Base-by-base conservation (phyloP, 2,888 invertebrate species). In the Athrips mouffetella region DNA sequence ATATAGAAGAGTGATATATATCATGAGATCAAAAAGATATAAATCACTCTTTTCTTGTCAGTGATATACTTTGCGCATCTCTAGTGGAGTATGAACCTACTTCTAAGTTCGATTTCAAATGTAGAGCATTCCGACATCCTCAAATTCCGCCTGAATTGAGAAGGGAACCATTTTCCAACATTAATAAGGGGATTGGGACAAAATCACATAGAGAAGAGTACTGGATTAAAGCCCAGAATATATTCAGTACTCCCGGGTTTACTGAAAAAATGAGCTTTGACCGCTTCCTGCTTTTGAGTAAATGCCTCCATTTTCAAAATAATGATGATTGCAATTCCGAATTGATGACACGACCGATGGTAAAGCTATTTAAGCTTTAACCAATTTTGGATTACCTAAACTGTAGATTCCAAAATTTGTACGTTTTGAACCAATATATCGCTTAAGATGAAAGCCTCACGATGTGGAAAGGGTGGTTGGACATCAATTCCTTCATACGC, bases 161-260 rank as follows among this genome's bases (percentile, higher is more conserved):
- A 20, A 37, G 46, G 13, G 46, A 46, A 37, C 25, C 37, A 2
- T 46, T 46, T 23, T 27, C 33, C 20, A n/a, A n/a, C 18, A 2
- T 15, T 21, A 33, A 31, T 7, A 59, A 40, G 25, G 57, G 55
- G 5, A 25, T 57, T 10, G 52, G 53, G 1, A 30, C 48, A 1
- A 58, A 59, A 15, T 21, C 33, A 1, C 23, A 46, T 2, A 15
- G 31, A 1, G 35, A 49, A 5, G 46, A 49, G 39, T 52, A 50
- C 41, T 52, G 54, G 52, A 37, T 11, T 8, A 7, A n/a, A 3
- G 2, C n/a, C n/a, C n/a, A 23, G n/a, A 50, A 42, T 35, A 46
- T 50, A 7, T 49, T 49, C n/a, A 30, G 15, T 21, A 50, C 48
- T 7, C 48, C 49, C 3, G 39, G 31, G 16, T 54, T 54, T 21